Evolutionary conservation across 2,797 vertebrate species (phyloP).

Genomic region (Chloroceryle inda): DNA sequence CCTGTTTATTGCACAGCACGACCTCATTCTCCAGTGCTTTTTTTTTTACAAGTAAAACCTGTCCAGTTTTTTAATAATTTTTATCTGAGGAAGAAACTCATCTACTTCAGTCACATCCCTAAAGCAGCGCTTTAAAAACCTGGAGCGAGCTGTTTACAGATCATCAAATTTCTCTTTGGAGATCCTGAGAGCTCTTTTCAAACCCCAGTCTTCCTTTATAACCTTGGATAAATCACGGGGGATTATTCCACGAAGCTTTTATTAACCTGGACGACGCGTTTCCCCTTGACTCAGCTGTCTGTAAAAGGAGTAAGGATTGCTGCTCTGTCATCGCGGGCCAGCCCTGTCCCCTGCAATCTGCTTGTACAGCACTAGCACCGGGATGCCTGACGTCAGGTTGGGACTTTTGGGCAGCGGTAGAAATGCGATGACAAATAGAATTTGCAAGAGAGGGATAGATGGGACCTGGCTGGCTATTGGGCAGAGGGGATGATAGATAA

Average conservation of each 20-base stretch:
- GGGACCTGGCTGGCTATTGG: neutral
- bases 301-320: neutral
- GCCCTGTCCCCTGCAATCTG: neutral
- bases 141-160: neutral
- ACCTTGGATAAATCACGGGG: conserved; percentile 5
- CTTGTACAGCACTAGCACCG: neutral
- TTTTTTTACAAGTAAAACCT: neutral
- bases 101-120: neutral
- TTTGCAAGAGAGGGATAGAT: neutral
- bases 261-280: neutral
- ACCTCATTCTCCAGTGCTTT: neutral
- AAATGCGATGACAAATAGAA: conserved; percentile 17
- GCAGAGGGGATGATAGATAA: conserved; percentile 53
- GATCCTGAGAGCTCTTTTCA: neutral
- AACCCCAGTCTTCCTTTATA: conserved; percentile 25
- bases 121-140: neutral
- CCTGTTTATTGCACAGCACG: conserved; percentile 1
- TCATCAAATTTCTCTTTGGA: neutral
- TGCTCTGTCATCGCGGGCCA: neutral
- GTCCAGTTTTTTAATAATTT: neutral
- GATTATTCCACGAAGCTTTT: neutral
- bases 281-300: conserved; percentile 15
- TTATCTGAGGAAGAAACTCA: neutral
- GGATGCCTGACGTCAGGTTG: neutral
- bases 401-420: neutral